A percentile compares a stretch with the other conserved stretches of the same genome.
phyloP scores from a whole-genome alignment of 2,113 vertebrate genomes.

The Pollimyrus isidori region DNA sequence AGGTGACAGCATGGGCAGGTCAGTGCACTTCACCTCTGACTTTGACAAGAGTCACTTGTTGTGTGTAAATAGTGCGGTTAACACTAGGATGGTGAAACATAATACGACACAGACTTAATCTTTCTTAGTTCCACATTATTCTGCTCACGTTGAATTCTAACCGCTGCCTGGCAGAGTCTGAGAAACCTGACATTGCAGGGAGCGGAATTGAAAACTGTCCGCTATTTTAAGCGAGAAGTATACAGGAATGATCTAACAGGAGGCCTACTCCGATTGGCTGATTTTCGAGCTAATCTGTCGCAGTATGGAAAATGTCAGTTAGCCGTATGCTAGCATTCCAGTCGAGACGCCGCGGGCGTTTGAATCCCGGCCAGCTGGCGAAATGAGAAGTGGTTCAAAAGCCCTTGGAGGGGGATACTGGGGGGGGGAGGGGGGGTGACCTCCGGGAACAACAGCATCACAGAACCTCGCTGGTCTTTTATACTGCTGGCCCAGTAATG shows the following conservation, averaged over 20 bases:
- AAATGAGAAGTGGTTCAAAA: not conserved
- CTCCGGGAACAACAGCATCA: not conserved
- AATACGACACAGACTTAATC: not conserved
- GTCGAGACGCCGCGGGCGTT: not conserved
- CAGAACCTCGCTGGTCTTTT: not conserved
- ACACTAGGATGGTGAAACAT: not conserved
- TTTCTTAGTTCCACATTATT: not conserved
- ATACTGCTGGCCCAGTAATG: not conserved
- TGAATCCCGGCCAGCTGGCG: not conserved
- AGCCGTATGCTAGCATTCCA: not conserved
- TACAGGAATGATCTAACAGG: not conserved
- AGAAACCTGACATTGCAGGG: not conserved
- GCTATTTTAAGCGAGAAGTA: not conserved
- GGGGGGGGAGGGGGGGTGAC: not conserved
- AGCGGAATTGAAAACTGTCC: not conserved
- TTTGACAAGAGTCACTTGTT: slow-evolving; percentile 12
- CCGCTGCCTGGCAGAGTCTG: not conserved
- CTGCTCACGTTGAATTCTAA: slow-evolving; percentile 3
- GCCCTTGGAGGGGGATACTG: not conserved
- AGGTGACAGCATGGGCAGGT: slow-evolving; percentile 13
- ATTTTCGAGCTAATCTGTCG: slow-evolving; percentile 9
- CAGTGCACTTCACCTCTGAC: slow-evolving; percentile 23
- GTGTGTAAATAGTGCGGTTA: not conserved
- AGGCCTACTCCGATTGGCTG: slow-evolving; percentile 4
- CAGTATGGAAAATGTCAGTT: slow-evolving; percentile 12